Conservation (phyloP, 2,888 invertebrate genomes). For the Kryphioiulus occultus region DNA sequence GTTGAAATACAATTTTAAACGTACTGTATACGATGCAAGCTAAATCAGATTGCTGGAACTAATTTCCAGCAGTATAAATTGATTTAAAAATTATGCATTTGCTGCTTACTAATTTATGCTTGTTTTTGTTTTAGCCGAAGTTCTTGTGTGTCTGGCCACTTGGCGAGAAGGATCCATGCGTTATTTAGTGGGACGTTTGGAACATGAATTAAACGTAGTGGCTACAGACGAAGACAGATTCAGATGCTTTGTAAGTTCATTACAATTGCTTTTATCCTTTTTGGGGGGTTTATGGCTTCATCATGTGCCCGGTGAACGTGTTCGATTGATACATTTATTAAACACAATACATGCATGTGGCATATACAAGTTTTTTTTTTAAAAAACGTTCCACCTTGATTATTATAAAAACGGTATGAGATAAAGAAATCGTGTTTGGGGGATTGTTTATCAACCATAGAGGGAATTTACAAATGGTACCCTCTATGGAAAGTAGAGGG, state of each 20-base stretch:
- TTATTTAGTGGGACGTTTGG: conserved; percentile 87
- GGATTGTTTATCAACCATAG: no score
- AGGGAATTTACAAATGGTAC: no score
- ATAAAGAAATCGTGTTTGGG: no score
- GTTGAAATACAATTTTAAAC: background rate
- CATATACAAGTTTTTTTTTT: no score
- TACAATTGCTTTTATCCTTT: background rate
- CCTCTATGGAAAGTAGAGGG: no score
- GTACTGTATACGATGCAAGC: background rate
- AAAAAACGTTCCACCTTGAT: no score
- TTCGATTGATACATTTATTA: no score
- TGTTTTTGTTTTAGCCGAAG: conserved; percentile 74
- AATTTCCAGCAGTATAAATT: no score
- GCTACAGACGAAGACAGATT: conserved; percentile 74
- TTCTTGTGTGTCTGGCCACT: conserved; percentile 86
- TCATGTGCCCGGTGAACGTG: background rate
- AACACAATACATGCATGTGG: no score
- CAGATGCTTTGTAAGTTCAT: conserved; percentile 80
- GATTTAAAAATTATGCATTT: no score
- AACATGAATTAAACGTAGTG: conserved; percentile 86
- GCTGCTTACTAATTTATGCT: background rate
- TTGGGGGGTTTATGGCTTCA: background rate
- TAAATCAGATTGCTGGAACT: no score
- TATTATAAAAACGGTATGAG: no score
- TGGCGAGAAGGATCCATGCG: conserved; percentile 94